Conservation (phyloP, 2,888 invertebrate genomes). For the Pardosa pseudoannulata region DNA sequence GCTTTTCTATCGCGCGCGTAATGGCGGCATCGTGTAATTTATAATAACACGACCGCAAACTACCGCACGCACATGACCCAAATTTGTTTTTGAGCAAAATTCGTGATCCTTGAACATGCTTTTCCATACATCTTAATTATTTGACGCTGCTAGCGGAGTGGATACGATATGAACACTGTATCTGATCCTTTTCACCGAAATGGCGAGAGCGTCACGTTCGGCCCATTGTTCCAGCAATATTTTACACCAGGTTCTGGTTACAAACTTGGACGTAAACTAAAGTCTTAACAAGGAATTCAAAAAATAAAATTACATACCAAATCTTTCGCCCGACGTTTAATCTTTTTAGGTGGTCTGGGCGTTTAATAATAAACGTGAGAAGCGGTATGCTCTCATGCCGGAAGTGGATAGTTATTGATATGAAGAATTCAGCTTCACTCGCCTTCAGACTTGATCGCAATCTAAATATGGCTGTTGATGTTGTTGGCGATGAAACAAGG, state of each 20-base stretch:
- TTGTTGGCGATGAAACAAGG: too few relatives aligned
- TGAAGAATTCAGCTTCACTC: background rate
- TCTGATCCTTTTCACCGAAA: background rate
- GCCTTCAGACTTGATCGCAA: too few relatives aligned
- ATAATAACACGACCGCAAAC: slow-evolving; percentile 19
- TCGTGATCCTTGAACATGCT: slow-evolving; percentile 35
- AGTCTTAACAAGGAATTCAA: background rate
- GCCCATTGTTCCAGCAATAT: background rate
- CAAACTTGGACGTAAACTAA: background rate
- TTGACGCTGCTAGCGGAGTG: slow-evolving; percentile 32
- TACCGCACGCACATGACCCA: slow-evolving; percentile 42
- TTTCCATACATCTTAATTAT: slow-evolving; percentile 62
- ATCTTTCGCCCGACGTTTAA: background rate
- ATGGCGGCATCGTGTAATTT: background rate
- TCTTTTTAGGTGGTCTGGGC: background rate
- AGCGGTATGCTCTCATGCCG: background rate
- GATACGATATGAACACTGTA: slow-evolving; percentile 5
- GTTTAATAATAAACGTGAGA: background rate
- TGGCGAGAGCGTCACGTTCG: background rate
- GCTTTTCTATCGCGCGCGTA: background rate
- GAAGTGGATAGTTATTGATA: slow-evolving; percentile 1
- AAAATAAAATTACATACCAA: background rate
- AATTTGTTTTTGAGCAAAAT: slow-evolving; percentile 24
- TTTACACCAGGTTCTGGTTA: background rate
- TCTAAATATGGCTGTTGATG: too few relatives aligned